phyloP scores from a whole-genome alignment of 92 coral and sea anemone species.

The Plumapathes pennacea region DNA sequence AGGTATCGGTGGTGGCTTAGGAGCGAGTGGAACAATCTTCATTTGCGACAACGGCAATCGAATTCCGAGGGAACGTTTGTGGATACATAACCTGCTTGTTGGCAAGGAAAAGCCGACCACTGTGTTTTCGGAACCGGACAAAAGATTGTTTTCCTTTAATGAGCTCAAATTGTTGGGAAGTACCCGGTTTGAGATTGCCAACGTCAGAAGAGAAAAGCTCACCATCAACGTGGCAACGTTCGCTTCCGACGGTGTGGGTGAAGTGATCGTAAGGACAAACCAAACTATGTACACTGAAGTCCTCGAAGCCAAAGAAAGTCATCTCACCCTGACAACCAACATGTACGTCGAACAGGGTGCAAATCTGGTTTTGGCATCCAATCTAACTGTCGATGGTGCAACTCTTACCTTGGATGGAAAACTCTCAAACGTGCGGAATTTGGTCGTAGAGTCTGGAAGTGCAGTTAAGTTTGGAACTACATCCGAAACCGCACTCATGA shows the following conservation, averaged over 20 bases:
- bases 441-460: constrained; percentile 92
- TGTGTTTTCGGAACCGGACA: constrained; percentile 59
- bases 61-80: constrained; percentile 56
- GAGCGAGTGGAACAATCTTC: constrained; percentile 93
- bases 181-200: constrained; percentile 75
- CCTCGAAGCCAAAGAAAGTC: constrained; percentile 84
- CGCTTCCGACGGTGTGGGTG: constrained; percentile 80
- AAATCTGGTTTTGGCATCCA: constrained; percentile 84
- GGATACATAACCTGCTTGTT: constrained; percentile 37
- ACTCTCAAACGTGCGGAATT: constrained; percentile 83
- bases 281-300: constrained; percentile 91
- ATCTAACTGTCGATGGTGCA: constrained; percentile 84
- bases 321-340: constrained; percentile 81
- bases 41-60: constrained; percentile 79
- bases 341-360: constrained; percentile 80
- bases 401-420: constrained; percentile 83
- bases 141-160: constrained; percentile 39
- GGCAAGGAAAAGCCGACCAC: constrained; percentile 62
- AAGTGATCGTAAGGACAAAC: constrained; percentile 75
- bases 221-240: constrained; percentile 67
- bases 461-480: constrained; percentile 77
- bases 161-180: constrained; percentile 77
- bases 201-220: constrained; percentile 26
- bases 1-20: constrained; percentile 62
- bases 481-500: constrained; percentile 84